Percentiles rank a stretch among this genome's conserved stretches.
Conservation (phyloP, 1,140 invertebrate genomes). For the Scaptomyza graminum region DNA sequence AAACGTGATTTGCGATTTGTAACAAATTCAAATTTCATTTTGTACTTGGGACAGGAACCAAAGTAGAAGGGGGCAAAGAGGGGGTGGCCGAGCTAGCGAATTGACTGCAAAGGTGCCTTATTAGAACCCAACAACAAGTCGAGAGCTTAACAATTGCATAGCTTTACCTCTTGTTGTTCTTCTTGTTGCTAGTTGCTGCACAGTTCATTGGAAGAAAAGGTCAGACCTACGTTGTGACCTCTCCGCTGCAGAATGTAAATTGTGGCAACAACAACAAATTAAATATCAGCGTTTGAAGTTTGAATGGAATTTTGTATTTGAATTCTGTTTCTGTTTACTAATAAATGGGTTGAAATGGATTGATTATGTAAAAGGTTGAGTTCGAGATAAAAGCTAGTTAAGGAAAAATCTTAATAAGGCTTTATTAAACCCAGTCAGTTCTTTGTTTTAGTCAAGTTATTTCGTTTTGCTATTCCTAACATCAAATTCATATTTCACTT, state of each 20-base stretch:
- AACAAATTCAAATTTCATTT: slow-evolving; percentile 78
- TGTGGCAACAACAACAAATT: slow-evolving; percentile 9
- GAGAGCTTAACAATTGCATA: slow-evolving; percentile 24
- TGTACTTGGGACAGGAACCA: neutral
- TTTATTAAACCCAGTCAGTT: no score
- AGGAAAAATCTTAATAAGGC: no score
- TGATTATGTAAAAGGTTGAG: neutral
- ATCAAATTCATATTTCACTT: slow-evolving; percentile 5
- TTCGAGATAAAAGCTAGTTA: no score
- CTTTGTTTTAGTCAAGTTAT: no score
- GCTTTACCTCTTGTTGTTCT: slow-evolving; percentile 30
- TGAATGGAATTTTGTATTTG: slow-evolving; percentile 6
- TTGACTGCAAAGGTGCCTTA: slow-evolving; percentile 26
- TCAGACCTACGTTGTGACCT: slow-evolving; percentile 61
- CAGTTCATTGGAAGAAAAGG: slow-evolving; percentile 54
- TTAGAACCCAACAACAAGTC: slow-evolving; percentile 27
- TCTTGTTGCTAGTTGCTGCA: slow-evolving; percentile 7
- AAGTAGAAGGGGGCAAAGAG: neutral
- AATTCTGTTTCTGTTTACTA: slow-evolving; percentile 2
- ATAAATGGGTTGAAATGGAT: neutral
- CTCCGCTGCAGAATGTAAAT: slow-evolving; percentile 16
- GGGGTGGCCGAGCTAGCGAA: neutral
- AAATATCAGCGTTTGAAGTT: slow-evolving; percentile 5
- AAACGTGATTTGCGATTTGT: slow-evolving; percentile 83
- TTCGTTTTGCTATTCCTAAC: no score